phyloP scores from a whole-genome alignment of 2,797 vertebrate genomes.

The Erpetoichthys calabaricus region DNA sequence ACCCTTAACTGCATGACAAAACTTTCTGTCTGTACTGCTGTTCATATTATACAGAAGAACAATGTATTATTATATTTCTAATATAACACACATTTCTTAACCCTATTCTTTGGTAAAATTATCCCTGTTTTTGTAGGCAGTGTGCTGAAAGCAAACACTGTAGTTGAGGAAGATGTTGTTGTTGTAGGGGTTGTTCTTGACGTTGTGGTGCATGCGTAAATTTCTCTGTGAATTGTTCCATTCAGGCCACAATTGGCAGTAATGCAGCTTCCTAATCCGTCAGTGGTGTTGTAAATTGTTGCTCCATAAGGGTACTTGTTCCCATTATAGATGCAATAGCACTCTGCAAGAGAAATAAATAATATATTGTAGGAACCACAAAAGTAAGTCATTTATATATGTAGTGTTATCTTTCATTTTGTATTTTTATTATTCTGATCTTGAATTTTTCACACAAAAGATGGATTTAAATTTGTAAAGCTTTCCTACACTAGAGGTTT shows the following conservation, averaged over 20 bases:
- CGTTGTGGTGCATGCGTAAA: slow-evolving; percentile 32
- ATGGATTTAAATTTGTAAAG: no score
- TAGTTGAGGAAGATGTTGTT: slow-evolving; percentile 33
- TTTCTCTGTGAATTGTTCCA: slow-evolving; percentile 37
- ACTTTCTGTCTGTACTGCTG: no score
- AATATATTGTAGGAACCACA: no score
- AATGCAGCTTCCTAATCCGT: slow-evolving; percentile 70
- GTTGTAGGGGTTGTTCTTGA: slow-evolving; percentile 13
- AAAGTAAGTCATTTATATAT: no score
- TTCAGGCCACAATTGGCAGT: slow-evolving; percentile 53
- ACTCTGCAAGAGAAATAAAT: slow-evolving; percentile 39
- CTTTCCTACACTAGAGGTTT: no score
- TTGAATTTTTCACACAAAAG: no score
- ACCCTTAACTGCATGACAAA: no score
- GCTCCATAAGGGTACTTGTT: slow-evolving; percentile 41
- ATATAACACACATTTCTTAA: no score
- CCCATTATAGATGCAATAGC: slow-evolving; percentile 53
- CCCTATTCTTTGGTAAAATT: neutral
- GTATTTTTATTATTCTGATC: no score
- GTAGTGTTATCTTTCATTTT: no score
- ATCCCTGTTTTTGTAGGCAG: slow-evolving; percentile 26
- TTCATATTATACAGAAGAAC: no score
- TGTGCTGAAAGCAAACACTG: neutral
- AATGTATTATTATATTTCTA: no score
- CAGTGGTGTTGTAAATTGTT: slow-evolving; percentile 64